Conservation (phyloP, 2,888 invertebrate species). For the Hydrotaea diabolus region DNA sequence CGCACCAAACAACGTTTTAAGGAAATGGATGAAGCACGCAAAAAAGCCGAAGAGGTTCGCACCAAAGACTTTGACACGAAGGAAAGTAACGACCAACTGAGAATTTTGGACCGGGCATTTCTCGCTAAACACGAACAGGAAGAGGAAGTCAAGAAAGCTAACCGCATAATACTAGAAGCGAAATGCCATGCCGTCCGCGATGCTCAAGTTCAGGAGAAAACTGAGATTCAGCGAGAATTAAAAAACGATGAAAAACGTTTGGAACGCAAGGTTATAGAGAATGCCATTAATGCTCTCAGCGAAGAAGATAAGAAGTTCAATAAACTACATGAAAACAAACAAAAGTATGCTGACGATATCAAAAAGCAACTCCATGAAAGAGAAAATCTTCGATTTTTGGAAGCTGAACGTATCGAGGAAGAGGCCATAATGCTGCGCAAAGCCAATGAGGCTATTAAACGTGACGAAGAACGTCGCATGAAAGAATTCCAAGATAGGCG, state of each 20-base stretch:
- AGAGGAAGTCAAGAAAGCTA: conserved; percentile 87
- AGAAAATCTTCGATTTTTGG: conserved; percentile 77
- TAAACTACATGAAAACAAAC: conserved; percentile 71
- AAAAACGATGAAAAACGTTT: conserved; percentile 78
- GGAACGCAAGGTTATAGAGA: conserved; percentile 77
- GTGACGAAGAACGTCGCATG: conserved; percentile 76
- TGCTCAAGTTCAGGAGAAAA: conserved; percentile 88
- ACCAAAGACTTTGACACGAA: conserved; percentile 79
- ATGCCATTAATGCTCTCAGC: conserved; percentile 74
- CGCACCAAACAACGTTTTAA: conserved; percentile 82
- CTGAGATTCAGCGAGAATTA: conserved; percentile 75
- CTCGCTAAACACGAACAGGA: conserved; percentile 80
- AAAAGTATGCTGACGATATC: conserved; percentile 78
- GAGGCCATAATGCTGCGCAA: conserved; percentile 77
- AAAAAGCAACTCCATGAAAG: conserved; percentile 77
- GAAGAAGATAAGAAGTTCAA: conserved; percentile 76
- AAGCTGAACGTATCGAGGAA: conserved; percentile 79
- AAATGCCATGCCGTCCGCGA: conserved; percentile 93
- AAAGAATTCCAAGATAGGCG: conserved; percentile 74
- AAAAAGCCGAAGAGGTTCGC: conserved; percentile 60
- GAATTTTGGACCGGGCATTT: conserved; percentile 82
- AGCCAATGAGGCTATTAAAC: conserved; percentile 74
- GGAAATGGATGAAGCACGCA: conserved; percentile 78
- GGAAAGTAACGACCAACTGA: conserved; percentile 80
- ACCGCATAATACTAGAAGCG: conserved; percentile 89